phyloP scores from a whole-genome alignment of 2,113 vertebrate species.

The Leptobrachium leishanense region DNA sequence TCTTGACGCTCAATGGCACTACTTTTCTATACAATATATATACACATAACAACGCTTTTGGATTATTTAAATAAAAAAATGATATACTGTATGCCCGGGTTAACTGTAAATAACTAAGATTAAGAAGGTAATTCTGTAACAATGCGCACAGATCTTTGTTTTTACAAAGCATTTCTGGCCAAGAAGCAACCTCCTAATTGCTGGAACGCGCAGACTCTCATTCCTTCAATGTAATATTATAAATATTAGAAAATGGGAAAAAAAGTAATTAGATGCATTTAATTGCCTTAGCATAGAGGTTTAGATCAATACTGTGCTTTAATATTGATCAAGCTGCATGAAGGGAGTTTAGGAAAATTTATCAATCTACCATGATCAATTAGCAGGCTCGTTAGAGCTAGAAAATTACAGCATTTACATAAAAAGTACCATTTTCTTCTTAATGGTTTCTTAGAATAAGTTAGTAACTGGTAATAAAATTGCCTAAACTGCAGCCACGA shows the following conservation, averaged over 20 bases:
- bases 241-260: conserved; percentile 19
- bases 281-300: conserved; percentile 24
- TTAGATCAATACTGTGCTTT: conserved; percentile 28
- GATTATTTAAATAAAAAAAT: too few relatives aligned
- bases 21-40: too few relatives aligned
- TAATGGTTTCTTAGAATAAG: neutral
- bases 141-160: too few relatives aligned
- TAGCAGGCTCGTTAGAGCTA: conserved; percentile 17
- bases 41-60: too few relatives aligned
- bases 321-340: conserved; percentile 26
- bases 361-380: conserved; percentile 24
- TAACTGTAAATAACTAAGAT: too few relatives aligned
- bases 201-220: neutral
- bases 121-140: too few relatives aligned
- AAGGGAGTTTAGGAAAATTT: conserved; percentile 22
- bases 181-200: too few relatives aligned
- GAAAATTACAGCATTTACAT: conserved; percentile 14
- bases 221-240: neutral
- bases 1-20: too few relatives aligned
- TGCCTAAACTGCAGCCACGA: neutral
- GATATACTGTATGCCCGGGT: too few relatives aligned
- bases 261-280: conserved; percentile 31
- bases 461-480: neutral
- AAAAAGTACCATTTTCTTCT: neutral
- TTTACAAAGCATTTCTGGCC: too few relatives aligned